These are phyloP conservation scores for Engystomops pustulosus DNA, from an alignment of 2,113 vertebrate genomes.

Conservation along the genomic window DNA sequence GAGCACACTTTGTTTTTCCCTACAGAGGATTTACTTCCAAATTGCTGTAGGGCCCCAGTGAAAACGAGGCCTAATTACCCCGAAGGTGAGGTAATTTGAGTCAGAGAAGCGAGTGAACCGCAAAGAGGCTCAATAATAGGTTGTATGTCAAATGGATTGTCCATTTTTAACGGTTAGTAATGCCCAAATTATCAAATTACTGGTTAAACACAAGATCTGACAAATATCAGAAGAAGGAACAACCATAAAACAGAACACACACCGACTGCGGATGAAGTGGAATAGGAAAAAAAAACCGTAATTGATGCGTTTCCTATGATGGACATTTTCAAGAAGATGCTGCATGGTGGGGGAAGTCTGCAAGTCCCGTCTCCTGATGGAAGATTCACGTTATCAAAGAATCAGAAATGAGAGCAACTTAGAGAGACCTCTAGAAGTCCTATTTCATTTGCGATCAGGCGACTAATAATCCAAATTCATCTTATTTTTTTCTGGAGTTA, in stretches of 20 bases:
- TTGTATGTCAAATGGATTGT: slow-evolving; percentile 30
- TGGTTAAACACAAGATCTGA: slow-evolving; percentile 11
- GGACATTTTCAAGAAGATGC: not conserved
- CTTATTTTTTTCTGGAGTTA: too few relatives aligned
- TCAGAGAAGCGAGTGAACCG: slow-evolving; percentile 33
- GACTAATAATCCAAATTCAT: too few relatives aligned
- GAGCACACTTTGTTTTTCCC: not conserved
- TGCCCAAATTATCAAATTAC: slow-evolving; percentile 36
- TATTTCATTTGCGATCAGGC: too few relatives aligned
- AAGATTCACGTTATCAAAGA: too few relatives aligned
- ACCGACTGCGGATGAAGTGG: not conserved
- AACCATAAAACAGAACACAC: not conserved
- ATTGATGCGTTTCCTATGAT: not conserved
- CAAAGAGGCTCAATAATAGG: slow-evolving; percentile 46
- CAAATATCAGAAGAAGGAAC: not conserved
- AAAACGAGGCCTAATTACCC: slow-evolving; percentile 31
- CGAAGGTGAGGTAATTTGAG: slow-evolving; percentile 47
- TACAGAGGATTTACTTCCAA: not conserved
- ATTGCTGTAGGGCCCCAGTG: slow-evolving; percentile 33
- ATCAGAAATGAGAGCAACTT: too few relatives aligned
- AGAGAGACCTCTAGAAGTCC: too few relatives aligned
- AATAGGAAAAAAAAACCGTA: not conserved
- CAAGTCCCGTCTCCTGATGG: not conserved
- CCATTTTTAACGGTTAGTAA: slow-evolving; percentile 20
- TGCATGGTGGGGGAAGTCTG: too few relatives aligned